phyloP scores from a whole-genome alignment of 2,797 vertebrate species.

The Holocentrus rufus region DNA sequence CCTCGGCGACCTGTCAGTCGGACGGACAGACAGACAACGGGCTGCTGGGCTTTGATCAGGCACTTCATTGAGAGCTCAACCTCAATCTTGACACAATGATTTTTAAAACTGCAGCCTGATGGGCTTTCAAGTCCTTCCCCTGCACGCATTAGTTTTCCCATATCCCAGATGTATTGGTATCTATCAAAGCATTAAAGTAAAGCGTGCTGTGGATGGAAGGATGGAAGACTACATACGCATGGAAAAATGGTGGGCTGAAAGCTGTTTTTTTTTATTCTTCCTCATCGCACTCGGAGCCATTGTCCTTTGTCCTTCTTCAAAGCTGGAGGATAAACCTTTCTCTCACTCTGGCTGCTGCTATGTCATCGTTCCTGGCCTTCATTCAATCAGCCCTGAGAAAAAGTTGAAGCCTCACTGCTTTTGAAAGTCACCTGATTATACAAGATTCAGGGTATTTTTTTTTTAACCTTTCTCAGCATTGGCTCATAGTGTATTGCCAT shows the following conservation, averaged over 20 bases:
- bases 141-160: slow-evolving; percentile 2
- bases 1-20: slow-evolving; percentile 7
- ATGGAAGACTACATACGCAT: slow-evolving; percentile 46
- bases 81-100: slow-evolving; percentile 2
- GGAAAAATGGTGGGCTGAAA: slow-evolving; percentile 50
- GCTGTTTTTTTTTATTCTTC: slow-evolving; percentile 51
- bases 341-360: slow-evolving; percentile 46
- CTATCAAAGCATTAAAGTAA: slow-evolving; percentile 42
- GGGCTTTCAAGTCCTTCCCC: slow-evolving; percentile 28
- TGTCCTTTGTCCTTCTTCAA: slow-evolving; percentile 66
- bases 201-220: slow-evolving; percentile 40
- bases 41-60: slow-evolving; percentile 34
- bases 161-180: slow-evolving; percentile 9
- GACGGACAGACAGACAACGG: slow-evolving; percentile 17
- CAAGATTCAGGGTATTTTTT: slow-evolving; percentile 42
- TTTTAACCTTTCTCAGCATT: slow-evolving; percentile 63
- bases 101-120: slow-evolving; percentile 20
- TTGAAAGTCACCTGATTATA: slow-evolving; percentile 75
- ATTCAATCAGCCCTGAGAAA: slow-evolving; percentile 66
- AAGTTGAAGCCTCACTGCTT: slow-evolving; percentile 59
- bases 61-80: slow-evolving; percentile 9
- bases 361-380: slow-evolving; percentile 71
- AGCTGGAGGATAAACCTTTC: slow-evolving; percentile 68
- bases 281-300: slow-evolving; percentile 44
- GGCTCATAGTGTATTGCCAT: slow-evolving; percentile 9